phyloP scores from a whole-genome alignment of 2,797 vertebrate genomes.

The Sebastes trivittatus region DNA sequence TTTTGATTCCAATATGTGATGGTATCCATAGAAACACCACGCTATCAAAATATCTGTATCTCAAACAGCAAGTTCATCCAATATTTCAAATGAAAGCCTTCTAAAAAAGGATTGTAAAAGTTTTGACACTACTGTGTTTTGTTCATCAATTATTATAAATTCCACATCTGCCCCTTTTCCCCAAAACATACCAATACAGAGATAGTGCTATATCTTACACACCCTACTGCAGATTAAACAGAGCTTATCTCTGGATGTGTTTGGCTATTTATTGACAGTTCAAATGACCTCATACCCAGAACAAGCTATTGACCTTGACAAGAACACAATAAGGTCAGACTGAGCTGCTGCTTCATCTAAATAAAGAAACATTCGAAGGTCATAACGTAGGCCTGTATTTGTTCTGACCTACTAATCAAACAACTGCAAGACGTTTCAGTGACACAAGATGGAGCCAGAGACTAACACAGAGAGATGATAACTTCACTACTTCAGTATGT shows the following conservation, averaged over 20 bases:
- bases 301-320: not conserved
- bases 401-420: not conserved
- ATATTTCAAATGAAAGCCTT: not conserved
- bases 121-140: not conserved
- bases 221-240: not conserved
- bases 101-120: not conserved
- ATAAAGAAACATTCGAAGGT: conserved; percentile 14
- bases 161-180: not conserved
- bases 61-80: not conserved
- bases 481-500: not conserved
- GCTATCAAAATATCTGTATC: not conserved
- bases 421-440: not conserved
- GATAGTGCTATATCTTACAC: not conserved
- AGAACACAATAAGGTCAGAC: not conserved
- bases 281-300: not conserved
- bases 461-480: not conserved
- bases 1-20: not conserved
- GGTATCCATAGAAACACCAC: not conserved
- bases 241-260: not conserved
- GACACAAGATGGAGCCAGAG: conserved; percentile 62
- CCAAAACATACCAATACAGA: not conserved
- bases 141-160: not conserved
- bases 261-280: not conserved
- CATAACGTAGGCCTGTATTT: not conserved
- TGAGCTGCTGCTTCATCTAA: not conserved